Conservation (phyloP, 2,888 invertebrate genomes). For the Lottia scabra region DNA sequence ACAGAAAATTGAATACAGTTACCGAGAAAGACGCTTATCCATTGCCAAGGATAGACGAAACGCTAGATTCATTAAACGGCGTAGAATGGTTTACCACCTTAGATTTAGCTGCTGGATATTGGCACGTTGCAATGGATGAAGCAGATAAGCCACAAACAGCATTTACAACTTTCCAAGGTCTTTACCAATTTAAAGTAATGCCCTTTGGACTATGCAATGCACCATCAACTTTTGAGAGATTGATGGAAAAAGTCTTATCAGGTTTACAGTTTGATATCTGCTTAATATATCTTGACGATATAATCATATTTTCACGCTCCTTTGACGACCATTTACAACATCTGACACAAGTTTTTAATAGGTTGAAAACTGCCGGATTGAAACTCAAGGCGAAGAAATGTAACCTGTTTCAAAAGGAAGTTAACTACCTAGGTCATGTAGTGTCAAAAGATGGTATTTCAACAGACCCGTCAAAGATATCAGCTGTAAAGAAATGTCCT, state of each 20-base stretch:
- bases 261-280: constrained; percentile 26
- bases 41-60: constrained; percentile 27
- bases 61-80: constrained; percentile 34
- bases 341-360: constrained; percentile 31
- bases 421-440: constrained; percentile 21
- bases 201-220: constrained; percentile 23
- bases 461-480: constrained; percentile 22
- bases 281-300: constrained; percentile 38
- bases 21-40: constrained; percentile 25
- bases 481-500: neutral
- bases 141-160: constrained; percentile 37
- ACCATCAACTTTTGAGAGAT: constrained; percentile 36
- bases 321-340: constrained; percentile 25
- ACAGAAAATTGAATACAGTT: constrained; percentile 18
- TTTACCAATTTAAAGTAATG: constrained; percentile 29
- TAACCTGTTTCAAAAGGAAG: constrained; percentile 19
- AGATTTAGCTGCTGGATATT: constrained; percentile 39
- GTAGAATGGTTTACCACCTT: constrained; percentile 32
- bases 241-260: constrained; percentile 35
- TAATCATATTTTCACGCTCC: constrained; percentile 31
- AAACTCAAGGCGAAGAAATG: constrained; percentile 43
- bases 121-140: constrained; percentile 37
- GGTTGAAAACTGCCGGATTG: constrained; percentile 32
- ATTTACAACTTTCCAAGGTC: constrained; percentile 29
- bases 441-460: constrained; percentile 13